Conservation (phyloP, 2,888 invertebrate genomes). For the Limnephilus marmoratus region DNA sequence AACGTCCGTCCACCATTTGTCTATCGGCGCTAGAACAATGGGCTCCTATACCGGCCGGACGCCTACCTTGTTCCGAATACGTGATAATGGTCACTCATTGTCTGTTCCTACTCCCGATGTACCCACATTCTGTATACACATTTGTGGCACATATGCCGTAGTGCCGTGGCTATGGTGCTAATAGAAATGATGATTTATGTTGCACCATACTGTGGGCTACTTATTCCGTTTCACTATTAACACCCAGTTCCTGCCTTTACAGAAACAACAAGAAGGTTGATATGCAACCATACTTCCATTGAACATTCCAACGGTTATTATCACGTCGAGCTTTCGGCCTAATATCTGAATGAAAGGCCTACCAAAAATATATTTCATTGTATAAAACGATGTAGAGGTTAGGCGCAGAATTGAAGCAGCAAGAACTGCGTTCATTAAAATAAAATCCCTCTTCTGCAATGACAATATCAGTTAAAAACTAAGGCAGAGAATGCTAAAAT, state of each 20-base stretch:
- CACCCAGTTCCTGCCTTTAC: background rate
- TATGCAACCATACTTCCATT: background rate
- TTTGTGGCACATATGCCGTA: slow-evolving; percentile 18
- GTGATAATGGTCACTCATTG: slow-evolving; percentile 63
- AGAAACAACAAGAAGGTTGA: background rate
- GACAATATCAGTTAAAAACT: too few species aligned
- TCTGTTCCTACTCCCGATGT: slow-evolving; percentile 41
- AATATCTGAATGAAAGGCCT: background rate
- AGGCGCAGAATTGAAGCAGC: too few species aligned
- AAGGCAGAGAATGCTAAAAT: too few species aligned
- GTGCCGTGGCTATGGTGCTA: slow-evolving; percentile 27
- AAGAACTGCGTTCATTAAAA: too few species aligned
- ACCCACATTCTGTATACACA: slow-evolving; percentile 23
- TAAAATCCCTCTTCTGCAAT: too few species aligned
- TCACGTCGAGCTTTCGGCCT: background rate
- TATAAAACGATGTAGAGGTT: too few species aligned
- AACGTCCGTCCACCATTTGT: slow-evolving; percentile 48
- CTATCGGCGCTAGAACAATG: slow-evolving; percentile 58
- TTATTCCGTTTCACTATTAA: slow-evolving; percentile 20
- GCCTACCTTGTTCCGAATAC: slow-evolving; percentile 54
- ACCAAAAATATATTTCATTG: background rate
- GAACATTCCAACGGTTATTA: background rate
- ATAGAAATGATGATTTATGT: slow-evolving; percentile 54
- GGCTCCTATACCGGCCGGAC: slow-evolving; percentile 51
- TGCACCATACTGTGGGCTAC: slow-evolving; percentile 9